Evolutionary conservation across 2,113 vertebrate genomes (phyloP).

Genomic region (Pipa parva): DNA sequence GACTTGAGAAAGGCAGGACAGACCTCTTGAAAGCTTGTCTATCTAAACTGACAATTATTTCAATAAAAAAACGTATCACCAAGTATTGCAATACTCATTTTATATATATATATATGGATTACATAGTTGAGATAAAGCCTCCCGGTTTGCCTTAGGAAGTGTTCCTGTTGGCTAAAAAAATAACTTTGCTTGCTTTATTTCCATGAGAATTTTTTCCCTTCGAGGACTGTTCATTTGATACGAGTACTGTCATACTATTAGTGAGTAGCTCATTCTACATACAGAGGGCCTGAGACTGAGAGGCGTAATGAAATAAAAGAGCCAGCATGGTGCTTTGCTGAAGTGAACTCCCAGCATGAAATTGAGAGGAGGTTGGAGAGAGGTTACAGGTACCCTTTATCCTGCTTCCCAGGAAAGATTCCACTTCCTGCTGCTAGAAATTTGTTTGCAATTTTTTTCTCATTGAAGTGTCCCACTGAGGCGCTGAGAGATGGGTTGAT

Average conservation of each 20-base stretch:
- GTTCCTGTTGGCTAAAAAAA: no score
- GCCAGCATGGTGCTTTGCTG: constrained; percentile 78
- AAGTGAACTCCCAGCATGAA: constrained; percentile 67
- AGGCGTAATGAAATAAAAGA: constrained; percentile 80
- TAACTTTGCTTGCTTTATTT: no score
- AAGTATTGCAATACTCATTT: no score
- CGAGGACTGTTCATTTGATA: no score
- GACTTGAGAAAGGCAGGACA: no score
- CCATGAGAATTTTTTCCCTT: no score
- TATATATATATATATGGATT: no score
- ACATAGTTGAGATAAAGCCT: no score
- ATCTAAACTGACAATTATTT: no score
- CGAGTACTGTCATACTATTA: constrained; percentile 35
- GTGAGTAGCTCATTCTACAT: constrained; percentile 45
- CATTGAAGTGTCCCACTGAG: constrained; percentile 74
- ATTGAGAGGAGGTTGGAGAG: constrained; percentile 58
- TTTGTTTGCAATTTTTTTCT: constrained; percentile 80
- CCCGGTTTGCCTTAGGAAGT: no score
- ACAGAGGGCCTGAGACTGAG: constrained; percentile 52
- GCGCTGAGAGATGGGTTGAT: constrained; percentile 74
- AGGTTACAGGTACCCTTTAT: constrained; percentile 85
- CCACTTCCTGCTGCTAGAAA: constrained; percentile 86
- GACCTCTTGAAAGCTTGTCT: no score
- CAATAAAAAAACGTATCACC: no score
- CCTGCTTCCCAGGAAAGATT: constrained; percentile 65